phyloP scores from a whole-genome alignment of 2,888 invertebrate genomes.

The Limnephilus rhombicus region DNA sequence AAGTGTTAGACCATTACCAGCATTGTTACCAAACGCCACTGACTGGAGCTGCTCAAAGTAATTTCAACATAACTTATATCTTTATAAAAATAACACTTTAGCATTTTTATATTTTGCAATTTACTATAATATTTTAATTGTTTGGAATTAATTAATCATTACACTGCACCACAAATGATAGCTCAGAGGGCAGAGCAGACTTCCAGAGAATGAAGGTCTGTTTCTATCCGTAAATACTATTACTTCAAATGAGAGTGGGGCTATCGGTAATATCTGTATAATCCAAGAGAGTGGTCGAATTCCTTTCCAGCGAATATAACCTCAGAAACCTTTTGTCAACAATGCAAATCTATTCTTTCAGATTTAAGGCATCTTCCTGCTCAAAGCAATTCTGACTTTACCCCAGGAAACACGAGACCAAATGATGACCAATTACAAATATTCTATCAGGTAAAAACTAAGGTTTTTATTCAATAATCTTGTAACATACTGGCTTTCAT shows the following conservation, averaged over 20 bases:
- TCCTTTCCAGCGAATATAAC: background rate
- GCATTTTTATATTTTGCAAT: no score
- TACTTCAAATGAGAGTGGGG: no score
- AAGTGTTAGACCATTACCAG: constrained; percentile 43
- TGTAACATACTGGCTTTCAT: background rate
- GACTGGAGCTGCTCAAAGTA: constrained; percentile 46
- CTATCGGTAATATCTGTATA: no score
- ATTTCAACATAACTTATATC: background rate
- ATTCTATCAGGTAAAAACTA: constrained; percentile 56
- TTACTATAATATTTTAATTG: no score
- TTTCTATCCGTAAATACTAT: no score
- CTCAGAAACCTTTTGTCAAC: background rate
- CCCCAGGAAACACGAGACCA: constrained; percentile 22
- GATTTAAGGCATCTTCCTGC: constrained; percentile 68
- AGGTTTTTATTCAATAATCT: background rate
- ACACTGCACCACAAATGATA: no score
- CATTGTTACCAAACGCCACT: constrained; percentile 54
- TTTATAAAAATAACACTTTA: no score
- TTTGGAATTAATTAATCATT: no score
- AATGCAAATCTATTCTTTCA: constrained; percentile 14
- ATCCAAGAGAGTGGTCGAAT: no score
- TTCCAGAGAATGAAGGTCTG: no score
- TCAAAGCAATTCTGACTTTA: constrained; percentile 71
- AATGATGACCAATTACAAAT: constrained; percentile 59
- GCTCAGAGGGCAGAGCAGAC: no score